Base-by-base conservation (phyloP, 2,113 vertebrate genomes). In the Oxygymnocypris stewartii region DNA sequence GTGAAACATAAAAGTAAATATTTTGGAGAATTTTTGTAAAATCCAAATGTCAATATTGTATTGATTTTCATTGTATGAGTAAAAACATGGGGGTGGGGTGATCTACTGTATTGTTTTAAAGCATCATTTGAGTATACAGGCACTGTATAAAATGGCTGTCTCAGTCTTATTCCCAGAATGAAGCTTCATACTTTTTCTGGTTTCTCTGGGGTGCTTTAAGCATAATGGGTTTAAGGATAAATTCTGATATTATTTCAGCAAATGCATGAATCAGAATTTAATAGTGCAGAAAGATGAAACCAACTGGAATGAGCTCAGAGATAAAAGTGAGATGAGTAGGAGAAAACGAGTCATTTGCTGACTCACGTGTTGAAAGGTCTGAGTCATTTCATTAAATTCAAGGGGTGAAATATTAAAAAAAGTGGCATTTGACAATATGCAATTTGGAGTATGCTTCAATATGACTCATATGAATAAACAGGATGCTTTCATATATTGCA, bases 111-210 rank as follows among this genome's bases (percentile, higher is more conserved):
- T 75, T 75, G 37, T 31, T 79, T 51, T 74, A 31, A 65, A 85
- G 13, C 6, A 13, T n/a, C 4, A 80, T 42, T 42, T 71, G 8
- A 54, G 4, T 6, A n/a, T 49, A 51, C 4, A n/a, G n/a, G 13
- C 23, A 3, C 12, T 47, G 1, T 75, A 13, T 61, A 84, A 59
- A n/a, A 81, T 16, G 82, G 25, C 78, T 67, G 69, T 85, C 74
- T 89, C 89, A 88, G 80, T 87, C 86, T 87, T 87, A 89, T 89
- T 90, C 47, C 74, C 87, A 82, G 87, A 54, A 31, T 59, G 63
- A 35, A 37, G 80, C 10, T 42, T 44, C 51, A 54, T 59, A 3
- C 13, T 77, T 87, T 47, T 77, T 74, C 44, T 87, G 73, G 84
- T 54, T 85, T 78, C 40, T 71, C 85, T 5, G 40, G 78, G 37